Evolutionary conservation across 2,797 vertebrate species (phyloP).

Genomic region (Darevskia nairensis): DNA sequence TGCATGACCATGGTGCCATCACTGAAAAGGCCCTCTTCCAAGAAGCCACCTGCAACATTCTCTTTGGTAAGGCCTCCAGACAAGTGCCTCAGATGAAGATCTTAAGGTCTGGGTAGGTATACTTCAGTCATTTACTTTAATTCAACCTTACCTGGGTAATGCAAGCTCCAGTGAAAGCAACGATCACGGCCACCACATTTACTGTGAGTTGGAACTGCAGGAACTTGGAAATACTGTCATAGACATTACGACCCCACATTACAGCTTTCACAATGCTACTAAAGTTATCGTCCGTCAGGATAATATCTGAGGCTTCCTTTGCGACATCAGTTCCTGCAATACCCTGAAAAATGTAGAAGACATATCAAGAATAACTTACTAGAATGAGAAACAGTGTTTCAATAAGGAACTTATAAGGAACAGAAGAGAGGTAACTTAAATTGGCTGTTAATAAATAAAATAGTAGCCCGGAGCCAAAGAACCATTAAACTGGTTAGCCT

Average conservation of each 20-base stretch:
- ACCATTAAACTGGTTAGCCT: neutral
- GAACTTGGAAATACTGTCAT: constrained; percentile 98
- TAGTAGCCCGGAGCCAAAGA: neutral
- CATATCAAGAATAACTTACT: neutral
- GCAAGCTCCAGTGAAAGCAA: constrained; percentile 96
- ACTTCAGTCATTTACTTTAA: neutral
- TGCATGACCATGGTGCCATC: neutral
- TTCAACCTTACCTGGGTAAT: constrained; percentile 91
- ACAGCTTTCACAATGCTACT: constrained; percentile 98
- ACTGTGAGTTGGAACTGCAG: constrained; percentile 99
- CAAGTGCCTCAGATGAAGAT: neutral
- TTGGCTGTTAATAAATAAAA: neutral
- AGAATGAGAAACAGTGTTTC: neutral
- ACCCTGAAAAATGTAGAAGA: constrained; percentile 81
- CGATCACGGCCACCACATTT: constrained; percentile 96
- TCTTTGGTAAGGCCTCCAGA: neutral
- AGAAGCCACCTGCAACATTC: neutral
- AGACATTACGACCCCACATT: constrained; percentile 98
- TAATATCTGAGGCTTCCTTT: constrained; percentile 98
- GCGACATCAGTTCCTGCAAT: constrained; percentile 98
- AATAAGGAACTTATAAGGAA: neutral
- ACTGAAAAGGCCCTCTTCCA: neutral
- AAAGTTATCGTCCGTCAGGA: constrained; percentile 98
- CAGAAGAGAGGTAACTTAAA: neutral
- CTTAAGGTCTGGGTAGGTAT: neutral